These are phyloP conservation scores for Chitala chitala DNA, from an alignment of 2,113 vertebrate genomes.

Conservation along the genomic window DNA sequence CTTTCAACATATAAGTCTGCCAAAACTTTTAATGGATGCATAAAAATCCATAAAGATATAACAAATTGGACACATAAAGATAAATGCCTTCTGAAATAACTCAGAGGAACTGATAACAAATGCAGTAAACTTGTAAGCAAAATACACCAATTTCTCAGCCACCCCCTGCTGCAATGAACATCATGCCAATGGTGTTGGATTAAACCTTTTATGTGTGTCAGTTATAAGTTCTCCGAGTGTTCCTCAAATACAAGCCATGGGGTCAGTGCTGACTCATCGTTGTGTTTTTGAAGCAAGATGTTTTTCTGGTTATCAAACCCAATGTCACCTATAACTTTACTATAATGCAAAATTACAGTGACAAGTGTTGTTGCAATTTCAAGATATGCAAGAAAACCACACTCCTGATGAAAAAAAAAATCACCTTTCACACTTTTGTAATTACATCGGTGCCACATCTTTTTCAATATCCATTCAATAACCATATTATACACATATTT, in stretches of 20 bases:
- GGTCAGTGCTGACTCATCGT: not conserved
- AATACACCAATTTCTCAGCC: conserved; percentile 7
- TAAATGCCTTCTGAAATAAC: conserved; percentile 53
- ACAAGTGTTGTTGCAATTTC: too few species aligned
- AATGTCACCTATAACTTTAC: too few species aligned
- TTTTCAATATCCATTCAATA: too few species aligned
- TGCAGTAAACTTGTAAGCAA: conserved; percentile 35
- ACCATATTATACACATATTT: too few species aligned
- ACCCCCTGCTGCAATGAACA: not conserved
- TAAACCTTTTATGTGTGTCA: not conserved
- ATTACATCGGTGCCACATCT: too few species aligned
- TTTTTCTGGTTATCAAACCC: not conserved
- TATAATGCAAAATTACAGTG: too few species aligned
- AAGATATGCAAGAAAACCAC: too few species aligned
- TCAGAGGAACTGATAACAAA: conserved; percentile 39
- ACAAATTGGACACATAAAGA: conserved; percentile 44
- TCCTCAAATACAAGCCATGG: not conserved
- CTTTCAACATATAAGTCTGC: conserved; percentile 19
- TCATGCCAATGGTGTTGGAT: not conserved
- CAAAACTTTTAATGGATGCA: conserved; percentile 43
- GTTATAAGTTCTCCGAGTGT: not conserved
- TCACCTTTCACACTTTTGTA: too few species aligned
- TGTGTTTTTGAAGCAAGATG: not conserved
- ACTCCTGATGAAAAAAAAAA: too few species aligned
- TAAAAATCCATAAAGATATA: conserved; percentile 42